Evolutionary conservation across 1,140 invertebrate genomes (phyloP).

Genomic region (Diplogasteroides magnus): DNA sequence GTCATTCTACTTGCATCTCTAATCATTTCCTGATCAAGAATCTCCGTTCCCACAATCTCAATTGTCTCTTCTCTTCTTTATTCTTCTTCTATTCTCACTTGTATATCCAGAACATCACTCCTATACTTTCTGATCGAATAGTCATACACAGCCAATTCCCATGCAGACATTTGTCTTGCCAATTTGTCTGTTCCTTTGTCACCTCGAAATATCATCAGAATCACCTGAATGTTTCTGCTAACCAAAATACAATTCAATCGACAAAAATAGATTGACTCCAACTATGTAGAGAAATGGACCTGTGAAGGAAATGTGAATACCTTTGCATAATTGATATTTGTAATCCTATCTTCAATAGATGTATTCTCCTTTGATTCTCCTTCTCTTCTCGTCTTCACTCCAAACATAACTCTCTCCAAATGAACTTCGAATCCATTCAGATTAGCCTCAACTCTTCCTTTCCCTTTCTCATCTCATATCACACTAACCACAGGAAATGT

Average conservation of each 20-base stretch:
- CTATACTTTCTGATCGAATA: conserved; percentile 3
- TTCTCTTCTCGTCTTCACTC: conserved; percentile 28
- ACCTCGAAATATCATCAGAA: conserved; percentile 48
- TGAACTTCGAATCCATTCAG: conserved; percentile 39
- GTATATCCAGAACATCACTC: neutral
- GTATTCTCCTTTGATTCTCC: conserved; percentile 12
- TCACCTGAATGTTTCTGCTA: conserved; percentile 22
- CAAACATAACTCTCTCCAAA: conserved; percentile 41
- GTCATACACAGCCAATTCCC: conserved; percentile 42
- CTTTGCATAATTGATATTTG: conserved; percentile 46
- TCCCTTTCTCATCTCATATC: too few species aligned
- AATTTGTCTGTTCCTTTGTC: conserved; percentile 24
- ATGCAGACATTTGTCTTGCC: conserved; percentile 33
- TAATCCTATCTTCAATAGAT: conserved; percentile 30
- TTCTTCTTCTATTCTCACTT: neutral
- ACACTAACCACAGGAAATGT: conserved; percentile 42
- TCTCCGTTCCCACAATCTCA: conserved; percentile 39
- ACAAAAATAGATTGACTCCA: too few species aligned
- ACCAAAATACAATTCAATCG: too few species aligned
- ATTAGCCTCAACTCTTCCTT: too few species aligned
- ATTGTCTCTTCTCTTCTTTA: too few species aligned
- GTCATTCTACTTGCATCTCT: conserved; percentile 42
- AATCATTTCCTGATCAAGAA: conserved; percentile 50
- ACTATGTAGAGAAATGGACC: too few species aligned
- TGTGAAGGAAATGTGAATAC: too few species aligned